phyloP scores from a whole-genome alignment of 2,113 vertebrate species.

The Callipepla squamata region DNA sequence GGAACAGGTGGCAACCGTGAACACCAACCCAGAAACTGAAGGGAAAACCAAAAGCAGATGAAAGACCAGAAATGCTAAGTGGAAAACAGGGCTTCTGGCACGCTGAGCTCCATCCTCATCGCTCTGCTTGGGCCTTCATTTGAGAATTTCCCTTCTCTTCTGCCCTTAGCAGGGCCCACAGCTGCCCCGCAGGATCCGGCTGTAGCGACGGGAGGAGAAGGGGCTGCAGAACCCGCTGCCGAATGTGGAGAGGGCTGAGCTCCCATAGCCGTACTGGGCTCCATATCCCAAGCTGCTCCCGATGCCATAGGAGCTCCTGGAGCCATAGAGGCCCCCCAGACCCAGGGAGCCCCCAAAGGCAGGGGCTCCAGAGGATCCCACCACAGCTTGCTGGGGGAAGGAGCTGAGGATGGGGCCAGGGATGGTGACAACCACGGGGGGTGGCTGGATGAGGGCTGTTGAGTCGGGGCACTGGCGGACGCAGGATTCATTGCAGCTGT shows the following conservation, averaged over 20 bases:
- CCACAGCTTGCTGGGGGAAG: constrained; percentile 35
- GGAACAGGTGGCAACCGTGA: background rate
- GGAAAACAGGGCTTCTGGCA: background rate
- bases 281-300: background rate
- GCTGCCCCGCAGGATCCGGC: background rate
- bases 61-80: background rate
- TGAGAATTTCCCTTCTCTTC: background rate
- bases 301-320: background rate
- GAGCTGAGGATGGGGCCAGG: constrained; percentile 61
- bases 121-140: accelerated
- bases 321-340: accelerated
- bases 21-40: background rate
- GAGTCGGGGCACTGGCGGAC: constrained; percentile 34
- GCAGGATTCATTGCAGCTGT: constrained; percentile 4
- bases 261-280: background rate
- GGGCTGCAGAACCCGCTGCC: background rate
- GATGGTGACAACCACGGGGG: background rate
- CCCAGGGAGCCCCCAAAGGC: background rate
- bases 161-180: constrained; percentile 12
- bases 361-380: background rate
- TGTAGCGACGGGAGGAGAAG: background rate
- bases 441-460: background rate
- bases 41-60: accelerated
- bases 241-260: background rate
- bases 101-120: accelerated